Base-by-base conservation (phyloP, 2,888 invertebrate genomes). In the Pristionchus exspectatus region DNA sequence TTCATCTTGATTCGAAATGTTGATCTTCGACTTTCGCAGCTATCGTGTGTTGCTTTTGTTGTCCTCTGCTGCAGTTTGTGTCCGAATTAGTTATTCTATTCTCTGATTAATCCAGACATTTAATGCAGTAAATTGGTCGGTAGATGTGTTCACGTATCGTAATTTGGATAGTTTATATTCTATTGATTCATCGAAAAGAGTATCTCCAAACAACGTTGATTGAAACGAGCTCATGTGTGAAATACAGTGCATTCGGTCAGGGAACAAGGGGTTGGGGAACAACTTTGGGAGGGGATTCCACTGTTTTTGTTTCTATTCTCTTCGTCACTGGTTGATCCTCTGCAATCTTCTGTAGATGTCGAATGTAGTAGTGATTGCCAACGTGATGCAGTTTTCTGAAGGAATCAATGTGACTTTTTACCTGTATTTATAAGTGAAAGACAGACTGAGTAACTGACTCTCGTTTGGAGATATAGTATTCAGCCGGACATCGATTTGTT, bases 301-400 rank as follows among this genome's bases (percentile, higher is more conserved):
- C 33, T 77, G 44, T 33, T 69, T 33, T 77, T 24, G 38, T 14
- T 7, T 27, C 50, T 18, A 38, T 30, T 30, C 1, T 33, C 74
- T 74, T 74, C 33, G 12, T 38, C 10, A 33, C 27, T 54, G n/a
- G n/a, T 54, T 38, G 12, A 1, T 83, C 54, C n/a, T 83, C 27
- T 14, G 83, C n/a, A 9, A 27, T n/a, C 18, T 83, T 85, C 59
- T 59, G 56, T 24, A 85, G 56, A n/a, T 85, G 84, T 16, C 24
- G n/a, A 50, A 87, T 87, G 50, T 87, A 87, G 69, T 69, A 87
- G 50, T 87, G 87, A 27, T 69, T 87, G 0, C 87, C 87, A 44
- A 69, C 87, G 44, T 87, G 69, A 50, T 69, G 87, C 16, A 87
- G 87, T n/a, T 87, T 87, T 30, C 87, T 87, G 66, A 63, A 86